Evolutionary conservation across 1,140 invertebrate genomes (phyloP), one percentile per base, ranked within the genome.

Genomic region (Wiebesia pumilae): DNA sequence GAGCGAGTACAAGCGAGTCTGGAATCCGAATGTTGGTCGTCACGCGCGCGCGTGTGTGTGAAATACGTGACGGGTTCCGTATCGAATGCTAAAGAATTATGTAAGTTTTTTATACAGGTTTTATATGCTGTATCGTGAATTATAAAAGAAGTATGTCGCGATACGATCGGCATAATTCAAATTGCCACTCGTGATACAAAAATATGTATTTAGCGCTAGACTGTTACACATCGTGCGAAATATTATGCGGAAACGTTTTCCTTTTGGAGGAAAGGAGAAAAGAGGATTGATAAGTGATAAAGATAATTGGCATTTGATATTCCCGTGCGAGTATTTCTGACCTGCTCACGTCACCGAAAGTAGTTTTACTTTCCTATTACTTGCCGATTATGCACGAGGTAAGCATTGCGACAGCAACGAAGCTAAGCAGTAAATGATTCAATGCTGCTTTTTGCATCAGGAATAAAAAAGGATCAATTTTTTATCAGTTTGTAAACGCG

Each of bases 121-220:
- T 43, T 73, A 73, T 73, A 40, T 73, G 33, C 71, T 21, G 71
- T 40, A 38, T 21, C 71, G 33, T 40, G 71, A 38, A 73, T 73
- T 73, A 73, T 73, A 73, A 40, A 73, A 73, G 40, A 62, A 62
- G 58, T 27, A 27, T 62, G 58, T 62, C 58, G 58, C 58, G 58
- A 62, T 62, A 62, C 58, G 58, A 62, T 62, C 58, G 58, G 58
- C 58, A 62, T 62, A 62, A 62, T 62, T 62, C 58, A 62, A 62
- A 62, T 62, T 62, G 58, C 58, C 3, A 27, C 58, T 62, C 24
- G 6, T 27, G 58, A 62, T 62, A 62, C 24, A 62, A 62, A 62
- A 27, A 62, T 62, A 62, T 62, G 58, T 62, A 62, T 27, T 62
- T 62, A 27, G 58, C 27, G 58, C 24, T 62, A 27, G 58, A 4